Conservation (phyloP, 2,113 vertebrate species). For the Pangasianodon gigas region DNA sequence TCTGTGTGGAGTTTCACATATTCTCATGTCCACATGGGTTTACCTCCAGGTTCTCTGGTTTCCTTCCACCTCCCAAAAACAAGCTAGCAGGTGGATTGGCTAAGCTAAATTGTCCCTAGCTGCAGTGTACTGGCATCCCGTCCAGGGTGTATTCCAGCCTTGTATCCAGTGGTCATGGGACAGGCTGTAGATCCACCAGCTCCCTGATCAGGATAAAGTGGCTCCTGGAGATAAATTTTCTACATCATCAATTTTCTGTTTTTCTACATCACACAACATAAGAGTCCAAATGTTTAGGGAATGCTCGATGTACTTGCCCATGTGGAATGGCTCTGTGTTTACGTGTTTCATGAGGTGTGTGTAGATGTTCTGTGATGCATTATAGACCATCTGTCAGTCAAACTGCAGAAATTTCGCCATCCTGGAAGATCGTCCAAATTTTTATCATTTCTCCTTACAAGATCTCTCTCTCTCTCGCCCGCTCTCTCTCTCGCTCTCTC, state of each 20-base stretch:
- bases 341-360: not conserved
- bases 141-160: not conserved
- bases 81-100: not conserved
- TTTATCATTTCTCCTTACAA: not conserved
- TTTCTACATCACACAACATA: not conserved
- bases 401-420: not conserved
- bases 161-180: not conserved
- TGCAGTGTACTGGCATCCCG: not conserved
- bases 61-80: not conserved
- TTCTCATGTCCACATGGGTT: not conserved
- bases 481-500: not conserved
- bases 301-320: not conserved
- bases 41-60: not conserved
- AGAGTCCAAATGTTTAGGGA: not conserved
- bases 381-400: slow-evolving; percentile 36
- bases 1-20: not conserved
- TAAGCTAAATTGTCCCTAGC: not conserved
- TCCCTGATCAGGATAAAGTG: not conserved
- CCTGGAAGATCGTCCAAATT: not conserved
- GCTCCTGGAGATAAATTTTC: not conserved
- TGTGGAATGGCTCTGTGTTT: not conserved
- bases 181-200: not conserved
- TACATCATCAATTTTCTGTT: not conserved
- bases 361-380: slow-evolving; percentile 18
- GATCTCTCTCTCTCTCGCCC: not conserved